Percentiles rank a stretch among this genome's conserved stretches.
Conservation (phyloP, 2,113 vertebrate genomes). For the Bubo scandiacus region DNA sequence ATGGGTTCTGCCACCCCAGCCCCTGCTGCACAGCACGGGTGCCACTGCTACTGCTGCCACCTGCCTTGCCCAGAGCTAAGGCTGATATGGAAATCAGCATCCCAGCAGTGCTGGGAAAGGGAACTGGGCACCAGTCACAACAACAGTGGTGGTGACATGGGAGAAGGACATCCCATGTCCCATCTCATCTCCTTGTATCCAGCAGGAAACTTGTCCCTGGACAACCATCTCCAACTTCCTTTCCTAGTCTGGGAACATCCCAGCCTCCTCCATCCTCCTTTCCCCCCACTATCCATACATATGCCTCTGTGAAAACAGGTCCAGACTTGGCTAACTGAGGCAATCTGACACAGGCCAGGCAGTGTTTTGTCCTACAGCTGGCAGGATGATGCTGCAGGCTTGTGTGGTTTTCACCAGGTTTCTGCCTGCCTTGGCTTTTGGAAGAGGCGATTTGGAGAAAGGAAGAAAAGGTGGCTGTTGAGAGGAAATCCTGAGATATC, state of each 20-base stretch:
- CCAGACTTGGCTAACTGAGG: accelerated
- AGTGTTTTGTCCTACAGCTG: not conserved
- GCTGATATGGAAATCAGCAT: not conserved
- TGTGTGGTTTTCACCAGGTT: not conserved
- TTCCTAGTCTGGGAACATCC: not conserved
- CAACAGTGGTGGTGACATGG: too few species aligned
- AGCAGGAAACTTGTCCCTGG: not conserved
- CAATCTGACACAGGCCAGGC: not conserved
- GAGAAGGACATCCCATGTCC: not conserved
- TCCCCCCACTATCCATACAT: not conserved
- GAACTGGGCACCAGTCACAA: not conserved
- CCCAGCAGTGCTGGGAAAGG: not conserved
- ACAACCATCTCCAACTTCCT: not conserved
- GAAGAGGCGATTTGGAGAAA: not conserved
- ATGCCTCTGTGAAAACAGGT: not conserved
- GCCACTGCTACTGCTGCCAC: not conserved
- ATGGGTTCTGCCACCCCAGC: not conserved
- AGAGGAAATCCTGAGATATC: not conserved
- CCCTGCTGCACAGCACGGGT: not conserved
- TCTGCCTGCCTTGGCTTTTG: not conserved
- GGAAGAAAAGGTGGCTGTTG: not conserved
- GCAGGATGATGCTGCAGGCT: not conserved
- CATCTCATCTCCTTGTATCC: not conserved
- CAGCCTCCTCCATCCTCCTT: not conserved
- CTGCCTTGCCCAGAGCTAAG: too few species aligned